A percentile compares a stretch with the other conserved stretches of the same genome.
These are phyloP conservation scores for Spongilla lacustris DNA, from an alignment of 37 sponge, comb jelly and placozoan species.

Conservation along the genomic window DNA sequence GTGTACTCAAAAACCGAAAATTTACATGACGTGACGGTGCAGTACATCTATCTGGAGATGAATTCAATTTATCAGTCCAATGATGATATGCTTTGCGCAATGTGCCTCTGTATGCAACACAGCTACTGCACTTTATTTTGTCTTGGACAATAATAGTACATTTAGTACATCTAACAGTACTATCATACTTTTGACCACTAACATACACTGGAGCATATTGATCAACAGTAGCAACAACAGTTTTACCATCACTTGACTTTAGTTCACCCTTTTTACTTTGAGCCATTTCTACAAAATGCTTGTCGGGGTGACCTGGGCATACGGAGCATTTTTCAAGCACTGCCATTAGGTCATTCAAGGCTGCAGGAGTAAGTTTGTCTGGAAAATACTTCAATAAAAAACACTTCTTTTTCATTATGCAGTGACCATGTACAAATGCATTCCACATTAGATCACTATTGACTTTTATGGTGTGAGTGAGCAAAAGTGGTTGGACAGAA, in stretches of 20 bases:
- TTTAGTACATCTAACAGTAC: conserved; percentile 36
- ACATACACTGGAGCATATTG: conserved; percentile 5
- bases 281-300: conserved; percentile 13
- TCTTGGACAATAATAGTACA: conserved; percentile 29
- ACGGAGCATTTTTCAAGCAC: background rate
- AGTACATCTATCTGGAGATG: conserved; percentile 15
- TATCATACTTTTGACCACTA: conserved; percentile 9
- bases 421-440: background rate
- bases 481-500: too few species aligned
- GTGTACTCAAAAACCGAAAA: conserved; percentile 37
- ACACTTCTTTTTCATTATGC: background rate
- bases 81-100: conserved; percentile 23
- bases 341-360: background rate
- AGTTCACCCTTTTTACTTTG: conserved; percentile 35
- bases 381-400: background rate
- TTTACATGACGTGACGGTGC: conserved; percentile 34
- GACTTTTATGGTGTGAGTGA: background rate
- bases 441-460: background rate
- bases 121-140: conserved; percentile 22
- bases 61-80: conserved; percentile 6
- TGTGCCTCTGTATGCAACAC: conserved; percentile 53
- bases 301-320: conserved; percentile 6
- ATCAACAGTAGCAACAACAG: conserved; percentile 31
- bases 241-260: conserved; percentile 27
- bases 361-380: background rate